Conservation (phyloP, 1,140 invertebrate species). For the Scaptomyza pallida region DNA sequence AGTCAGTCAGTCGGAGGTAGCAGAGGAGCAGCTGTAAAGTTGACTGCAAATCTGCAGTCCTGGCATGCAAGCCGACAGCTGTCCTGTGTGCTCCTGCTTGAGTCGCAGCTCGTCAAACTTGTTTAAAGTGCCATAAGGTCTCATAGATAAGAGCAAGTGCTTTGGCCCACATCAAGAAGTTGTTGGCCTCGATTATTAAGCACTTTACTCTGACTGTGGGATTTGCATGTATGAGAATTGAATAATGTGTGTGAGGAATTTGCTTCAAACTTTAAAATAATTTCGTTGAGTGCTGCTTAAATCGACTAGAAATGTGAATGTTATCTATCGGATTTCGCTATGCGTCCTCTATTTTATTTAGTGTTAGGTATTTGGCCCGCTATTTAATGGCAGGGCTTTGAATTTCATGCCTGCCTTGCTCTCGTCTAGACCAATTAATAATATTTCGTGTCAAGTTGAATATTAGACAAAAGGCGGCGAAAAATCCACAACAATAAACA, state of each 20-base stretch:
- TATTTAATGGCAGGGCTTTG: conserved; percentile 33
- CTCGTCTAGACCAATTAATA: conserved; percentile 76
- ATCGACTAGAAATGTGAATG: background rate
- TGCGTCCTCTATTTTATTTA: background rate
- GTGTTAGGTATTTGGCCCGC: conserved; percentile 9
- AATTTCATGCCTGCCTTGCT: conserved; percentile 34
- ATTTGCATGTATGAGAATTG: background rate
- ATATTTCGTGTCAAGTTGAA: conserved; percentile 74
- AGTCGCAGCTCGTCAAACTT: conserved; percentile 9
- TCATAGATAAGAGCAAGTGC: background rate
- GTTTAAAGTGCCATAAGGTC: conserved; percentile 13
- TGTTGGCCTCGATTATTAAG: conserved; percentile 1
- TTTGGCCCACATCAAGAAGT: background rate
- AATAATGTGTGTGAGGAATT: background rate
- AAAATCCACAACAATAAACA: conserved; percentile 56
- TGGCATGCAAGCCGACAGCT: conserved; percentile 22
- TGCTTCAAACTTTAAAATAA: background rate
- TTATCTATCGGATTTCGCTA: background rate
- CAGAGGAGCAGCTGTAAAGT: background rate
- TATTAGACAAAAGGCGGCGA: conserved; percentile 60
- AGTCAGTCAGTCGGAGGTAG: background rate
- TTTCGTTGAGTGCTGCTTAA: background rate
- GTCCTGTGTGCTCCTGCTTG: conserved; percentile 5
- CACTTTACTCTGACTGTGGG: background rate
- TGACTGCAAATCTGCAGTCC: conserved; percentile 9